phyloP scores from a whole-genome alignment of 2,888 invertebrate species.

The Busseola fusca region DNA sequence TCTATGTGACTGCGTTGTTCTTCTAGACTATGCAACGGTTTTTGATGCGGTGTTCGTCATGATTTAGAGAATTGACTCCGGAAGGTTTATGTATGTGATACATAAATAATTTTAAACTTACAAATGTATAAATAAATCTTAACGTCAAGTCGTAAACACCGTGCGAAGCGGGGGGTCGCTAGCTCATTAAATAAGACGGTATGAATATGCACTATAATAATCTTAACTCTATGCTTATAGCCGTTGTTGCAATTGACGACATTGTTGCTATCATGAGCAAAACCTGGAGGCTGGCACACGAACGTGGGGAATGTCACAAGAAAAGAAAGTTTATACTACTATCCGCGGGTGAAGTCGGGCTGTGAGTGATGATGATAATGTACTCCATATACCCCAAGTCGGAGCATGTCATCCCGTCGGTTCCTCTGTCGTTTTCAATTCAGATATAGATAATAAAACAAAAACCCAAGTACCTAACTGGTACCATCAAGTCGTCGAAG shows the following conservation, averaged over 20 bases:
- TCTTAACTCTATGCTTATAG: neutral
- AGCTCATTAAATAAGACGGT: neutral
- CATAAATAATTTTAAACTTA: no score
- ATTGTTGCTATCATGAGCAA: neutral
- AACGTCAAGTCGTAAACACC: no score
- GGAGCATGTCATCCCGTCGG: neutral
- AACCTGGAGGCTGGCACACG: neutral
- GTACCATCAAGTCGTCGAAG: conserved; percentile 13
- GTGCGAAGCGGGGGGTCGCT: no score
- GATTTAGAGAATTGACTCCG: no score
- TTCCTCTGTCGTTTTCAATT: neutral
- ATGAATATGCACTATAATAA: neutral
- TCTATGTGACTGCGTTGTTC: no score
- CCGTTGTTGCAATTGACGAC: no score
- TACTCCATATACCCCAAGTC: neutral
- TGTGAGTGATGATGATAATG: neutral
- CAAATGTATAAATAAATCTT: no score
- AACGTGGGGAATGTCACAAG: neutral
- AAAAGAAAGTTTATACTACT: neutral
- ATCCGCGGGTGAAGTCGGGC: neutral
- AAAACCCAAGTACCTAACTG: neutral
- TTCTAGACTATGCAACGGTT: no score
- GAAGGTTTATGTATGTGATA: no score
- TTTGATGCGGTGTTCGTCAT: no score
- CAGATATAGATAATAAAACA: neutral